Percentiles rank a stretch among this genome's conserved stretches.
Conservation (phyloP, 2,113 vertebrate genomes). For the Hyla sarda region DNA sequence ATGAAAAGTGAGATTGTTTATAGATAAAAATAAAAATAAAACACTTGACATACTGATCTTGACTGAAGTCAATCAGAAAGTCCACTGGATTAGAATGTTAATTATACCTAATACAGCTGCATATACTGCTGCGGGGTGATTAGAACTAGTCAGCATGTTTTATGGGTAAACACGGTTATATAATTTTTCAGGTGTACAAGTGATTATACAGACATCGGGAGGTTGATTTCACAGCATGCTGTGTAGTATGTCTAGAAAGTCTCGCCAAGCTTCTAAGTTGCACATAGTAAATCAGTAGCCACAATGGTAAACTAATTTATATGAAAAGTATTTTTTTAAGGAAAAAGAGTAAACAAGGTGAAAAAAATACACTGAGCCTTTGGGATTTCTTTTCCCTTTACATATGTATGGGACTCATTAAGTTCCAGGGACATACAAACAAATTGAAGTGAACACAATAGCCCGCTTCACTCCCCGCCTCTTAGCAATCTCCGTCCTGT, state of each 20-base stretch:
- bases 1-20: neutral
- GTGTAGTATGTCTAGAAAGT: neutral
- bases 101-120: slow-evolving; percentile 45
- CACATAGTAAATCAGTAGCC: neutral
- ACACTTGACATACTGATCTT: slow-evolving; percentile 5
- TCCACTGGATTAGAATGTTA: slow-evolving; percentile 27
- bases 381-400: too few species aligned
- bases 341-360: neutral
- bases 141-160: slow-evolving; percentile 11
- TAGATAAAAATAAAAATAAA: neutral
- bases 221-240: slow-evolving; percentile 38
- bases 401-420: too few species aligned
- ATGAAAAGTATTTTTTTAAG: too few species aligned
- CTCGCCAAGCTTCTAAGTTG: neutral
- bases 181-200: slow-evolving; percentile 23
- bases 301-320: neutral
- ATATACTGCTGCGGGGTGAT: slow-evolving; percentile 39
- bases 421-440: too few species aligned
- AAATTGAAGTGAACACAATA: too few species aligned
- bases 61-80: neutral
- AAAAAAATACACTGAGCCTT: too few species aligned
- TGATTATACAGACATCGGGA: slow-evolving; percentile 48
- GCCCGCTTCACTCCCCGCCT: too few species aligned
- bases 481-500: too few species aligned
- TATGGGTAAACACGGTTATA: slow-evolving; percentile 12